Percentiles rank a stretch among this genome's conserved stretches.
phyloP scores from a whole-genome alignment of 2,888 invertebrate genomes.

The Iselma pallidipennis region DNA sequence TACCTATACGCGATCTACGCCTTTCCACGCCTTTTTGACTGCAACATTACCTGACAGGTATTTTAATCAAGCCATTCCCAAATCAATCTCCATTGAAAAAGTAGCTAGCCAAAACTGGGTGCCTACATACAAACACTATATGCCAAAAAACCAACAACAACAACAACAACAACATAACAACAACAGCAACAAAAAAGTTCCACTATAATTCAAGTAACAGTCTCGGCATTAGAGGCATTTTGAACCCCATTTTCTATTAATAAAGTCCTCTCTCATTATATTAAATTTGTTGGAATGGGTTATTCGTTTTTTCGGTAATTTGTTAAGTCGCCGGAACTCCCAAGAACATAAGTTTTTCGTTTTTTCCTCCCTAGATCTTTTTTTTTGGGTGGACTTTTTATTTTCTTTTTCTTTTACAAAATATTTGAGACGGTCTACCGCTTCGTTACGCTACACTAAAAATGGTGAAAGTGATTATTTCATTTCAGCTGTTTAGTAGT shows the following conservation, averaged over 20 bases:
- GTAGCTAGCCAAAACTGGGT: background rate
- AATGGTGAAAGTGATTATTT: slow-evolving; percentile 40
- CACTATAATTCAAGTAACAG: background rate
- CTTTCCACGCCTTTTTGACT: slow-evolving; percentile 14
- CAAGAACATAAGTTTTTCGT: slow-evolving; percentile 15
- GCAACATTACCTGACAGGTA: slow-evolving; percentile 9
- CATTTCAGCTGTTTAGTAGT: slow-evolving; percentile 35
- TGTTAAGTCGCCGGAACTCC: slow-evolving; percentile 36
- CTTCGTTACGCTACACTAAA: slow-evolving; percentile 39
- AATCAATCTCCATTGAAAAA: background rate
- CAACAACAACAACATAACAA: too few relatives aligned
- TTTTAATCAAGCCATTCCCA: slow-evolving; percentile 1
- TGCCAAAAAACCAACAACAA: too few relatives aligned
- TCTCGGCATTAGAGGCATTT: background rate
- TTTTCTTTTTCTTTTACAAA: slow-evolving; percentile 16
- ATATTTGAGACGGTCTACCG: slow-evolving; percentile 37
- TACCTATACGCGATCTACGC: slow-evolving; percentile 2
- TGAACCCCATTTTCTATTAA: slow-evolving; percentile 16
- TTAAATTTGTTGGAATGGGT: slow-evolving; percentile 30
- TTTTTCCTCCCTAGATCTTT: background rate
- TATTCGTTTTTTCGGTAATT: slow-evolving; percentile 39
- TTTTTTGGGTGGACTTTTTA: background rate
- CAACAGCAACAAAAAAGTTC: background rate
- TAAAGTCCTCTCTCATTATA: slow-evolving; percentile 31
- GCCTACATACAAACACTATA: too few relatives aligned